These are phyloP conservation scores for Tylochromis polylepis DNA, from an alignment of 2,113 vertebrate species.

Conservation along the genomic window DNA sequence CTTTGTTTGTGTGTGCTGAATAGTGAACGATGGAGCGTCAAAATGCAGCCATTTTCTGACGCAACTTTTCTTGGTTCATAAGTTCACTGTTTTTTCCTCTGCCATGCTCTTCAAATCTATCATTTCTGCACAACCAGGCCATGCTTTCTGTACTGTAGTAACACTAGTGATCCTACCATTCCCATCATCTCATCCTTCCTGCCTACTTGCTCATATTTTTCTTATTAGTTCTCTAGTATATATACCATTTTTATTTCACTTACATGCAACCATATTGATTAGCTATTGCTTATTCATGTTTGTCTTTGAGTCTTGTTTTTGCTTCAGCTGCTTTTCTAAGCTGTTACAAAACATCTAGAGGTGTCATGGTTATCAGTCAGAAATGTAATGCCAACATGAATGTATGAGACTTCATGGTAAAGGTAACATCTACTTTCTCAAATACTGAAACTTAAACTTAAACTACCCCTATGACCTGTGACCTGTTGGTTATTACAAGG, in stretches of 20 bases:
- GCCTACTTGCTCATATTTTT: neutral
- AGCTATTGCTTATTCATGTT: neutral
- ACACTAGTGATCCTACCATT: neutral
- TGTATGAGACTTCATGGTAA: neutral
- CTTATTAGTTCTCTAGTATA: neutral
- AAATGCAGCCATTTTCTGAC: neutral
- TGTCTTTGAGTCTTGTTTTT: neutral
- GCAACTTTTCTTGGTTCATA: neutral
- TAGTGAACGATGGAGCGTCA: neutral
- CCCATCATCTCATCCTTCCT: neutral
- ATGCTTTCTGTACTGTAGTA: neutral
- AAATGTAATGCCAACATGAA: neutral
- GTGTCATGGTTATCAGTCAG: neutral
- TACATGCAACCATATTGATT: neutral
- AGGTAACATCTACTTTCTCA: neutral
- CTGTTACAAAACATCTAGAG: neutral
- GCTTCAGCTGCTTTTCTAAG: neutral
- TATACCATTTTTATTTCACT: neutral
- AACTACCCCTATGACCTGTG: neutral
- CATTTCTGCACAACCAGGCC: neutral
- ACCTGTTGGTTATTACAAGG: neutral
- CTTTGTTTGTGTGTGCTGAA: slow-evolving; percentile 1
- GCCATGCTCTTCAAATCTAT: neutral
- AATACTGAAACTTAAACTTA: neutral
- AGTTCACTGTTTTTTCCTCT: neutral